Conservation (phyloP, 2,888 invertebrate genomes). For the Mesorhabditis sp. region DNA sequence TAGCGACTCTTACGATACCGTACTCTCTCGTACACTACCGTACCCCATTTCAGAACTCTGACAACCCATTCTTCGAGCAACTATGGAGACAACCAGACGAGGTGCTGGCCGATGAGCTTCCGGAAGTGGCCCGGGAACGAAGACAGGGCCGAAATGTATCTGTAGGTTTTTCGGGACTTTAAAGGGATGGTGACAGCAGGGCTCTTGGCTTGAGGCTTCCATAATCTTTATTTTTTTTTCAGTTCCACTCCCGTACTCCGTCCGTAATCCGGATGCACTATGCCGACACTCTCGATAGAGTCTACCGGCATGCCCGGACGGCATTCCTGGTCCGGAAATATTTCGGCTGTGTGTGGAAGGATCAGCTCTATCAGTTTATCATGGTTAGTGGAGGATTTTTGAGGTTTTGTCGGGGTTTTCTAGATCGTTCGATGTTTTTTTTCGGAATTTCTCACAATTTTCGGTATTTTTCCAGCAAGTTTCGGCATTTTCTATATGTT, state of each 20-base stretch:
- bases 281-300: not conserved
- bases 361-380: not conserved
- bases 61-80: not conserved
- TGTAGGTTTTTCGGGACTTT: too few relatives aligned
- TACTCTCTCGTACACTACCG: too few relatives aligned
- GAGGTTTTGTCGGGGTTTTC: too few relatives aligned
- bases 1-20: too few relatives aligned
- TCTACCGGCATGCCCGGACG: not conserved
- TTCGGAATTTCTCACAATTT: too few relatives aligned
- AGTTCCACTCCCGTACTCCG: not conserved
- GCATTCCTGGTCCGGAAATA: not conserved
- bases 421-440: too few relatives aligned
- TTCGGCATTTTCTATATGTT: too few relatives aligned
- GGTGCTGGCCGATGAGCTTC: not conserved
- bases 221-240: not conserved
- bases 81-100: not conserved
- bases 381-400: not conserved
- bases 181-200: too few relatives aligned
- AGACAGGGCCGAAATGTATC: too few relatives aligned
- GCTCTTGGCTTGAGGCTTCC: too few relatives aligned
- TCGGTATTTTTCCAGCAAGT: too few relatives aligned
- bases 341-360: not conserved
- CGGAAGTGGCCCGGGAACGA: not conserved
- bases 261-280: not conserved
- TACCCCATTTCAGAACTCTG: not conserved